Evolutionary conservation across 1,140 invertebrate genomes (phyloP).

Genomic region (Vollenhovia emeryi): DNA sequence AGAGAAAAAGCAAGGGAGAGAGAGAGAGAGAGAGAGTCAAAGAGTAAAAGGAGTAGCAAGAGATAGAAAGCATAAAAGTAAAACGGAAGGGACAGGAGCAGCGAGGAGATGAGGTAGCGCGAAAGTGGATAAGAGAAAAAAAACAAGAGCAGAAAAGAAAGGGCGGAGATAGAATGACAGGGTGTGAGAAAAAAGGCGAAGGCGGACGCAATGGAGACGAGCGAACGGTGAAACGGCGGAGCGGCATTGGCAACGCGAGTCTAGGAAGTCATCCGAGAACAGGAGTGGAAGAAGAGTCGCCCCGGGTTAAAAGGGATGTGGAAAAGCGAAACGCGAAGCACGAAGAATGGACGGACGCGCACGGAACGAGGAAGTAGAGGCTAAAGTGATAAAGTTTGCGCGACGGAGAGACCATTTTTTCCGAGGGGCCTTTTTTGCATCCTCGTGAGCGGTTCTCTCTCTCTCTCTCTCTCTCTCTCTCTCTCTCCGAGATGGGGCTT

Average conservation of each 20-base stretch:
- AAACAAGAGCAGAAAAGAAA: neutral
- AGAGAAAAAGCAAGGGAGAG: constrained; percentile 9
- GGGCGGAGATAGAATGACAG: neutral
- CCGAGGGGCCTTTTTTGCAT: constrained; percentile 48
- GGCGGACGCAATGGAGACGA: constrained; percentile 12
- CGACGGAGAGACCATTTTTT: constrained; percentile 65
- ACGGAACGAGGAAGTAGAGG: neutral
- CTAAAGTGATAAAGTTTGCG: constrained; percentile 75
- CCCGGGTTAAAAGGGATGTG: constrained; percentile 21
- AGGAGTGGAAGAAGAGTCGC: neutral
- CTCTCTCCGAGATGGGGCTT: neutral
- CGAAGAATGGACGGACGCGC: neutral
- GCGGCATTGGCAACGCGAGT: constrained; percentile 16
- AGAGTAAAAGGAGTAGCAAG: neutral
- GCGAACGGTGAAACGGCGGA: neutral
- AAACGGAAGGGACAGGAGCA: constrained; percentile 26
- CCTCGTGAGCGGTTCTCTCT: neutral
- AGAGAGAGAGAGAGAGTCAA: neutral
- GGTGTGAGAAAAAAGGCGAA: neutral
- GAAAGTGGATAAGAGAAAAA: constrained; percentile 38
- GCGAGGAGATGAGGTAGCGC: constrained; percentile 2
- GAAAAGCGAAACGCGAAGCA: neutral
- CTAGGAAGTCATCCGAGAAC: constrained; percentile 26
- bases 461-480: neutral
- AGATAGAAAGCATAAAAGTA: constrained; percentile 17